These are phyloP conservation scores for Zaprionus ornatus DNA, from an alignment of 1,140 invertebrate genomes.

Conservation along the genomic window DNA sequence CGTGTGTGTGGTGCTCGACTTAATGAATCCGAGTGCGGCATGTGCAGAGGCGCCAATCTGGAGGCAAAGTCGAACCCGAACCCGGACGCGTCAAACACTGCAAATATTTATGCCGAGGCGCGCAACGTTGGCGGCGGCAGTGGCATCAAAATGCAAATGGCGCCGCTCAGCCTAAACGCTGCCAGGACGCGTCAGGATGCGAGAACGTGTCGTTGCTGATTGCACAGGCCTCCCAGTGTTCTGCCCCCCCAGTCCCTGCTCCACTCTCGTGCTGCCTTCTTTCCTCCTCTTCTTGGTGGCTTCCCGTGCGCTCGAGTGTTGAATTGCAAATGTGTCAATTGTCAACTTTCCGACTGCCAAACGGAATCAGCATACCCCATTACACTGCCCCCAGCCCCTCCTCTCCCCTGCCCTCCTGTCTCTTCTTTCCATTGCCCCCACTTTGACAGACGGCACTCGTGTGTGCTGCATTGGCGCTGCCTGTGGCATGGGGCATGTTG, in stretches of 20 bases:
- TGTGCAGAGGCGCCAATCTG: slow-evolving; percentile 23
- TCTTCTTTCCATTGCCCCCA: background rate
- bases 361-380: slow-evolving; percentile 28
- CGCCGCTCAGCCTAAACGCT: slow-evolving; percentile 40
- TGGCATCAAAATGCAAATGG: slow-evolving; percentile 54
- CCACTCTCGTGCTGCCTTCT: background rate
- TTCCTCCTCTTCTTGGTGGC: background rate
- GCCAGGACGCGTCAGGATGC: slow-evolving; percentile 17
- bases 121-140: slow-evolving; percentile 27
- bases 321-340: slow-evolving; percentile 82
- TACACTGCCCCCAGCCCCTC: background rate
- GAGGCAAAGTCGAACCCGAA: slow-evolving; percentile 57
- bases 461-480: background rate
- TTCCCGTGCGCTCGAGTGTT: slow-evolving; percentile 61
- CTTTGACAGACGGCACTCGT: slow-evolving; percentile 10
- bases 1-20: slow-evolving; percentile 57
- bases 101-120: slow-evolving; percentile 73
- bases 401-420: background rate
- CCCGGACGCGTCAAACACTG: slow-evolving; percentile 68
- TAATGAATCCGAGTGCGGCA: slow-evolving; percentile 67
- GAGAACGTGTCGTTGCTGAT: slow-evolving; percentile 30
- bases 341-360: slow-evolving; percentile 72
- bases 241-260: background rate
- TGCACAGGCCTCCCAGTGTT: slow-evolving; percentile 9
- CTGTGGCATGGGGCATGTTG: slow-evolving; percentile 24